Evolutionary conservation across 2,888 invertebrate species (phyloP), one percentile per base, ranked within the genome.

Genomic region (Minunthozetes semirufus): DNA sequence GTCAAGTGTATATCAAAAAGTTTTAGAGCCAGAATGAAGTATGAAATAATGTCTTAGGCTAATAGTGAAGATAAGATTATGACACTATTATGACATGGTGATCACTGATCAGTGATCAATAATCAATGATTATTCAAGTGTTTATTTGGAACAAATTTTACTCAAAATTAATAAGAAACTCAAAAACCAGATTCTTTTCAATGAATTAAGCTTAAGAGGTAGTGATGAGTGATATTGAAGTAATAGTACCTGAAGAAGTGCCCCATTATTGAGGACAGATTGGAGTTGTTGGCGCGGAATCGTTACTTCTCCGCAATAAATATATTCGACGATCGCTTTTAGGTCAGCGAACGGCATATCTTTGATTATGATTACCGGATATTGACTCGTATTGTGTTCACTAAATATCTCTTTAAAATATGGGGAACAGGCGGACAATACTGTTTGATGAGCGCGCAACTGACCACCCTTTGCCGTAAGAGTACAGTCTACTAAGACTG

Each of bases 281-380:
- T 29, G 17, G n/a, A 75, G 42, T 15, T 63, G 38, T 33, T 72
- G 48, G 19, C 72, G 72, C 6, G 76, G 73, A 29, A 73, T 73
- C n/a, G 27, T 63, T 17, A 76, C 56, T 42, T 76, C 73, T 22
- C 76, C 73, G 15, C 66, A 42, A 66, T 76, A 76, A 11, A 76
- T 73, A 38, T 68, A 75, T 19, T 75, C 73, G 8, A 75, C 56
- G 42, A 76, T 68, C 4, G 56, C 38, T 33, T 61, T 73, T n/a
- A 76, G 68, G 68, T 76, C 76, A 42, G 46, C 70, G 25, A 68
- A 72, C 11, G 73, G 46, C 73, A 72, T 73, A 38, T 70, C 73
- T 63, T 73, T 76, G 29, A 76, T 56, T 17, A 76, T 70, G 11
- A 76, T 33, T 22, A 73, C 53, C n/a, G 76, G 76, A 73, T 73